These are phyloP conservation scores for Anoplopoma fimbria DNA, from an alignment of 2,113 vertebrate species.

Conservation along the genomic window DNA sequence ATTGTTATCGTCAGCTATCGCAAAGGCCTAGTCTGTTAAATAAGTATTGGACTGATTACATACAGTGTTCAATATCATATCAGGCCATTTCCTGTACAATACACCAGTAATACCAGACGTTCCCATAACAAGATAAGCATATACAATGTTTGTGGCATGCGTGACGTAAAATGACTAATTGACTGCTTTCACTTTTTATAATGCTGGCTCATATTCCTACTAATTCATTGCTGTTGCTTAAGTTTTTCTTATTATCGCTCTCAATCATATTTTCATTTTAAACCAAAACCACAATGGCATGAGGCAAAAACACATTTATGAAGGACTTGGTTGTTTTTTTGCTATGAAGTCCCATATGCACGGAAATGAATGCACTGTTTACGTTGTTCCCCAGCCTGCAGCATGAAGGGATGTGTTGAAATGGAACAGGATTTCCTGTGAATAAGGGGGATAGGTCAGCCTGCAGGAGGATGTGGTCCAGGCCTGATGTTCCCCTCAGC, in stretches of 20 bases:
- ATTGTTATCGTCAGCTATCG: no score
- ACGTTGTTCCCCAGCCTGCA: conserved; percentile 35
- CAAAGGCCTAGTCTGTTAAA: neutral
- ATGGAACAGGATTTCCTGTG: conserved; percentile 62
- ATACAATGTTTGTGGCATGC: neutral
- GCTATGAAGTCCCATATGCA: neutral
- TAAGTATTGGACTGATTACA: neutral
- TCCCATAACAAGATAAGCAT: neutral
- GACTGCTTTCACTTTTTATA: neutral
- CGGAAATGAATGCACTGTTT: conserved; percentile 33
- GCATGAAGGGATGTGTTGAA: conserved; percentile 39
- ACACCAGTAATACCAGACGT: neutral
- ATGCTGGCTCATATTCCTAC: neutral
- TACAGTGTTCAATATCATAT: neutral
- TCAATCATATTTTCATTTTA: neutral
- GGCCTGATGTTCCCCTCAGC: neutral
- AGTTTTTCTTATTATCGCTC: neutral
- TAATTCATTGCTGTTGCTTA: no score
- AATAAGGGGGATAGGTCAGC: neutral
- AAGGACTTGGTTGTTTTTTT: neutral
- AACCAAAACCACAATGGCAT: neutral
- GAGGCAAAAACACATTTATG: neutral
- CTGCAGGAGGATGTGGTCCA: conserved; percentile 50
- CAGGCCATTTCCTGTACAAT: neutral
- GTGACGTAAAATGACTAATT: neutral